These are phyloP conservation scores for Daboia siamensis DNA, from an alignment of 2,113 vertebrate species.

Conservation along the genomic window DNA sequence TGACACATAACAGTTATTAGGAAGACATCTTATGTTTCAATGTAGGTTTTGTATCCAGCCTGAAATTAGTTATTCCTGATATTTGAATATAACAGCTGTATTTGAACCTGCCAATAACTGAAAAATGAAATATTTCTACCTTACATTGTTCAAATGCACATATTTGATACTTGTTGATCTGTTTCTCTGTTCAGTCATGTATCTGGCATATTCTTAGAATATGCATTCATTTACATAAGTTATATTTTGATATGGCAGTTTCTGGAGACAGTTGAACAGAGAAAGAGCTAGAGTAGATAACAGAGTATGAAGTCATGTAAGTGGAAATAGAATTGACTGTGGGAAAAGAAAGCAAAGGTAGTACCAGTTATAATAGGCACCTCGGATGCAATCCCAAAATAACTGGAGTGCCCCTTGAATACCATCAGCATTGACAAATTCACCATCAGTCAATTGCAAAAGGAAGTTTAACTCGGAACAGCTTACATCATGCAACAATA, in stretches of 20 bases:
- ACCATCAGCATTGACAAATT: not conserved
- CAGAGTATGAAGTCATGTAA: not conserved
- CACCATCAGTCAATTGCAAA: not conserved
- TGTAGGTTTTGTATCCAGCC: not conserved
- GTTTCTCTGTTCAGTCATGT: not conserved
- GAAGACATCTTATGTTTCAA: not conserved
- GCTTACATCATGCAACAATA: not conserved
- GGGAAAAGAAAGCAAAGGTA: not conserved
- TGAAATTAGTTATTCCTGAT: not conserved
- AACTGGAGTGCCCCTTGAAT: not conserved
- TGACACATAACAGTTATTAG: not conserved
- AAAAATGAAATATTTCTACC: not conserved
- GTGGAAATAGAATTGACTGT: not conserved
- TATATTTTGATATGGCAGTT: not conserved
- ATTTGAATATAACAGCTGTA: constrained; percentile 39
- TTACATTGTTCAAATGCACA: constrained; percentile 4
- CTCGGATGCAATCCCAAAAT: not conserved
- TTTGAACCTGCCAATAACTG: constrained; percentile 42
- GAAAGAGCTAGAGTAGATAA: not conserved
- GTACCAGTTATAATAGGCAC: not conserved
- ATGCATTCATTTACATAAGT: not conserved
- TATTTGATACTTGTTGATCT: not conserved
- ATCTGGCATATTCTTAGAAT: not conserved
- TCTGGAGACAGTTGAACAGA: not conserved
- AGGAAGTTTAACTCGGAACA: not conserved